Conservation (phyloP, 2,113 vertebrate genomes). For the Enhydra lutris region DNA sequence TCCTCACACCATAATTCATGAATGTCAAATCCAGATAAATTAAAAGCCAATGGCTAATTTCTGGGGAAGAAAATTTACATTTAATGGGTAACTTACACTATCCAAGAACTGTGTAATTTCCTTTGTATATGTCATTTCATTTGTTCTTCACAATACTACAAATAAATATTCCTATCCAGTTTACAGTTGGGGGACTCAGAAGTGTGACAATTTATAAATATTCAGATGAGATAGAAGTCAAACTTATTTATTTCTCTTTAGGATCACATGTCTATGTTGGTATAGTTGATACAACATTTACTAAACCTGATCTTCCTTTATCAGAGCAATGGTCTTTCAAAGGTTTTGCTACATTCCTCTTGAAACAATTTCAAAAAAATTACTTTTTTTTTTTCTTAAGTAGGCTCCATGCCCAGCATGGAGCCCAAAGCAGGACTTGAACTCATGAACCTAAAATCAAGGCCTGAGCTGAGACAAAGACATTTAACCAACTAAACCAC, state of each 20-base stretch:
- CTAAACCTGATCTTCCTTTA: neutral
- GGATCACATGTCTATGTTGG: neutral
- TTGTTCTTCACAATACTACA: neutral
- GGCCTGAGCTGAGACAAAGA: too few relatives aligned
- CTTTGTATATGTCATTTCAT: neutral
- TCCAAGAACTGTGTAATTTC: neutral
- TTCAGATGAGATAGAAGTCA: neutral
- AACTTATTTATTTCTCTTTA: neutral
- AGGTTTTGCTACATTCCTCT: neutral
- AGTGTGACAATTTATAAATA: neutral
- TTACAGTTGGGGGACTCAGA: neutral
- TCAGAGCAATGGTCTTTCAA: neutral
- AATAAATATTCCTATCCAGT: neutral
- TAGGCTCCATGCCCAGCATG: too few relatives aligned
- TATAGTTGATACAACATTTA: neutral
- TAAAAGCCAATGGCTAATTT: neutral
- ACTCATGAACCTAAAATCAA: too few relatives aligned
- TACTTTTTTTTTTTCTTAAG: neutral
- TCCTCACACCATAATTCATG: neutral
- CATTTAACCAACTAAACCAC: too few relatives aligned
- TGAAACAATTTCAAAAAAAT: neutral
- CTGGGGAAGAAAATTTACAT: neutral
- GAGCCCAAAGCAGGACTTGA: too few relatives aligned
- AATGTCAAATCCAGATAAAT: neutral
- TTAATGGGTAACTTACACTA: neutral